Base-by-base conservation (phyloP, 2,113 vertebrate genomes). In the Anas platyrhynchos region DNA sequence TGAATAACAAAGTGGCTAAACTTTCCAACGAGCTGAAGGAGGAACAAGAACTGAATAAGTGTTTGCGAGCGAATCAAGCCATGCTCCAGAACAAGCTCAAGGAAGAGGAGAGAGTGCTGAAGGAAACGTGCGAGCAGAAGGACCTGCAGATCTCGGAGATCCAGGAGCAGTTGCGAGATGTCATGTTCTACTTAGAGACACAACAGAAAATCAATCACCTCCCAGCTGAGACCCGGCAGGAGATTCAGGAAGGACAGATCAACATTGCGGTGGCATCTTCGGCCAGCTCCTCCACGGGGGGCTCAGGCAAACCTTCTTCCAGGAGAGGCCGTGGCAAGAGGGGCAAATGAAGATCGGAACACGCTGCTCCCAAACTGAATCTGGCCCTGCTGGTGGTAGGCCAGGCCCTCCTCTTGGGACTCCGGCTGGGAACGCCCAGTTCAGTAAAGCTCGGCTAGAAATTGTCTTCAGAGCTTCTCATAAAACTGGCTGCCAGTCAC, bases 241-340 rank as follows among this genome's bases (percentile, higher is more conserved):
- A 99, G 74, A 99, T 99, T 89, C 99, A 99, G 94, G 99, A 99
- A 63, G 99, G 99, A 62, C 99, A 99, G 95, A 99, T 99, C 97
- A 99, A 99, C 97, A 99, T 99, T 5, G 97, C 97, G 0, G 94
- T 98, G 96, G 97, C 98, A 12, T 97, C 98, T 0, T 91, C 98
- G 2, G 88, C 97, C 22, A 97, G 98, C 7, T 98, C 98, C 6
- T 92, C 99, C 13, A 83, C 98, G 0, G 96, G 88, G 1, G 73
- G 96, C 74, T 68, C 97, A 0, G 97, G 98, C 52, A 99, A 98
- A 87, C 96, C 98, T 43, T 96, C 98, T 9, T 98, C 98, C 89
- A 97, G 99, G 94, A 99, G 99, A 86, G 98, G 99, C 59, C 98
- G 99, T 8, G 98, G 98, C 97, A 99, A 99, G 96, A 98, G 99